Evolutionary conservation across 2,888 invertebrate genomes (phyloP), one percentile per base, ranked within the genome.

Genomic region (Lissocephala sabroskyi): DNA sequence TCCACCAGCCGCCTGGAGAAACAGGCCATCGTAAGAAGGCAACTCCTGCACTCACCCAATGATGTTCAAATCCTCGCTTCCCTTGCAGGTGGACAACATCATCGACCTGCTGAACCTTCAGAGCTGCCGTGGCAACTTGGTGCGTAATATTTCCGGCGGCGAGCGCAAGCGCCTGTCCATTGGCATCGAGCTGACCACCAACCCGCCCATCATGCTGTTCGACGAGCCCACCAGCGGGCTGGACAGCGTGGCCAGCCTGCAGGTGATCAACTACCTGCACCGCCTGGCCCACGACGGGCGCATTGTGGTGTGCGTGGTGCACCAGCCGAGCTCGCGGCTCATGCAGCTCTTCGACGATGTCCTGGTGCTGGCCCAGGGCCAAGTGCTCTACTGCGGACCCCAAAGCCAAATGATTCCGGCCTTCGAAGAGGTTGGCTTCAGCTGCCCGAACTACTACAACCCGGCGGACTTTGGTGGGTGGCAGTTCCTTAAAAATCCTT

Each of bases 171-270:
- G 96, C 63, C 87, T 97, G 23, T 92, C 96, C 1, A 94, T 97
- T 51, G 96, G 95, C 13, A 86, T 95, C 52, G 97, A 97, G 86
- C 86, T 97, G 59, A 89, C 97, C 63, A 94, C 91, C 79, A 95
- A 97, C 85, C 96, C 97, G 1, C 93, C 94, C 1, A 89, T 97
- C 39, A 94, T 97, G 92, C 95, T 97, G 83, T 91, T 97, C 61
- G 97, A 97, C 84, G 97, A 97, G 85, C 96, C 97, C 7, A 96
- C 95, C 79, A 93, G 93, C 81, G 94, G 94, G 18, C 81, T 94
- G 65, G 94, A 94, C 81, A 91, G 91, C 79, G 89, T 92, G 32
- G 89, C 93, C 41, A 92, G 94, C 48, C 92, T 91, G 79, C 94
- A 95, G 83, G 90, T 95, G 78, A 86, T 96, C 37, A 87, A 88